Evolutionary conservation across 1,140 invertebrate genomes (phyloP).

Genomic region (Drosophila sp.): DNA sequence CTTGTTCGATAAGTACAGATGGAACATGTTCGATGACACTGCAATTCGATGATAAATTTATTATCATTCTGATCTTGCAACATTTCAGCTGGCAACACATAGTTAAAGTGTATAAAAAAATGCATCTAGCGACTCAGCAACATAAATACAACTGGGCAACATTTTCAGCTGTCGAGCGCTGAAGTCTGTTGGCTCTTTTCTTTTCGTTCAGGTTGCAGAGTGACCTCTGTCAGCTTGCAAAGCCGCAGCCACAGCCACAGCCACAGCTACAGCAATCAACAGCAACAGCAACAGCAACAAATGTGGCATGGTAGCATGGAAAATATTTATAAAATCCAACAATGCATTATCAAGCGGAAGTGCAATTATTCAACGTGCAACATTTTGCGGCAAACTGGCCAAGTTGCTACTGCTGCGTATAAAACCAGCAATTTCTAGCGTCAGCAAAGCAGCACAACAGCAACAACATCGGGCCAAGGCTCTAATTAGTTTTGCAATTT

Average conservation of each 20-base stretch:
- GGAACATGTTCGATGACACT: constrained; percentile 13
- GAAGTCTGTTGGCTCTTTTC: constrained; percentile 12
- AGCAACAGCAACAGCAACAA: constrained; percentile 12
- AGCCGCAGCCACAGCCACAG: no score
- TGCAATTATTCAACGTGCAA: constrained; percentile 83
- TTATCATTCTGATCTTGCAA: constrained; percentile 4
- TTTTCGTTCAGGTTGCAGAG: constrained; percentile 5
- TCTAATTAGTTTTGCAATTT: constrained; percentile 83
- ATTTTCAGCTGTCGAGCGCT: constrained; percentile 43
- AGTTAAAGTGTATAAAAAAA: constrained; percentile 6
- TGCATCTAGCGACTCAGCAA: constrained; percentile 4
- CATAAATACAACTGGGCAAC: constrained; percentile 20
- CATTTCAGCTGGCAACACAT: constrained; percentile 1
- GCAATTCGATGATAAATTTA: constrained; percentile 16
- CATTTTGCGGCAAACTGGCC: constrained; percentile 74
- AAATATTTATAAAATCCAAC: constrained; percentile 84
- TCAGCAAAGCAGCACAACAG: constrained; percentile 46
- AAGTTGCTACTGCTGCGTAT: constrained; percentile 56
- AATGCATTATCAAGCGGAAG: constrained; percentile 83
- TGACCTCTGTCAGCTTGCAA: constrained; percentile 29
- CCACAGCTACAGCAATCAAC: constrained; percentile 8
- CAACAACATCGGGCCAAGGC: constrained; percentile 66
- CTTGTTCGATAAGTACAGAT: neutral
- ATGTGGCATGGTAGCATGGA: constrained; percentile 55
- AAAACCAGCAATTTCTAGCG: constrained; percentile 78